Evolutionary conservation across 2,113 vertebrate species (phyloP).

Genomic region (Hystrix cristata): DNA sequence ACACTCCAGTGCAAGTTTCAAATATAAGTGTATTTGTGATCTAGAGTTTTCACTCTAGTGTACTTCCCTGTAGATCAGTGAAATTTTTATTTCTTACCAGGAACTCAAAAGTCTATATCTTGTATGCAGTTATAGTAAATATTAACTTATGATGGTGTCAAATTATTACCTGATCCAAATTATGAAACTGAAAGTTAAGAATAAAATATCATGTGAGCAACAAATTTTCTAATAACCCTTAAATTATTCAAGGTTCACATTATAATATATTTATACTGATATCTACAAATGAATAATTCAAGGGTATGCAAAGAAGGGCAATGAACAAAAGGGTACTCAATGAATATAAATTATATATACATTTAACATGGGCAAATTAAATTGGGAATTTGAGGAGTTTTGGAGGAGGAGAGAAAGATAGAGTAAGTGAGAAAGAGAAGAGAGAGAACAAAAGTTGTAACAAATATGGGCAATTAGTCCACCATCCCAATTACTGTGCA

Average conservation of each 20-base stretch:
- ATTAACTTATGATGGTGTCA: neutral
- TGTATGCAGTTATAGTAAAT: neutral
- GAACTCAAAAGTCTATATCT: neutral
- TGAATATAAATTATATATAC: neutral
- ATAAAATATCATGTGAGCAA: neutral
- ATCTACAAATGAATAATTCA: slow-evolving; percentile 35
- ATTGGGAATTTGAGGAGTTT: neutral
- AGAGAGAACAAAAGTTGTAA: slow-evolving; percentile 16
- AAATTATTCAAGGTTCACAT: slow-evolving; percentile 30
- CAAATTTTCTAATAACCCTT: neutral
- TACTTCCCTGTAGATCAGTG: neutral
- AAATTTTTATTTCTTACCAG: neutral
- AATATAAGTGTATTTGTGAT: slow-evolving; percentile 36
- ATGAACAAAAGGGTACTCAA: neutral
- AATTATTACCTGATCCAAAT: slow-evolving; percentile 11
- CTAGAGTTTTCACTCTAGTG: neutral
- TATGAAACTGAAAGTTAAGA: slow-evolving; percentile 45
- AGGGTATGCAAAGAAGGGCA: neutral
- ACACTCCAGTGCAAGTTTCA: neutral
- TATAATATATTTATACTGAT: slow-evolving; percentile 27
- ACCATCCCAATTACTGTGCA: neutral
- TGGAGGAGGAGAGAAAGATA: neutral
- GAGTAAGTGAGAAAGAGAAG: neutral
- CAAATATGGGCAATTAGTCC: neutral
- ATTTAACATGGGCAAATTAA: neutral